Evolutionary conservation across 2,113 vertebrate species (phyloP).

Genomic region (Strigops habroptila): DNA sequence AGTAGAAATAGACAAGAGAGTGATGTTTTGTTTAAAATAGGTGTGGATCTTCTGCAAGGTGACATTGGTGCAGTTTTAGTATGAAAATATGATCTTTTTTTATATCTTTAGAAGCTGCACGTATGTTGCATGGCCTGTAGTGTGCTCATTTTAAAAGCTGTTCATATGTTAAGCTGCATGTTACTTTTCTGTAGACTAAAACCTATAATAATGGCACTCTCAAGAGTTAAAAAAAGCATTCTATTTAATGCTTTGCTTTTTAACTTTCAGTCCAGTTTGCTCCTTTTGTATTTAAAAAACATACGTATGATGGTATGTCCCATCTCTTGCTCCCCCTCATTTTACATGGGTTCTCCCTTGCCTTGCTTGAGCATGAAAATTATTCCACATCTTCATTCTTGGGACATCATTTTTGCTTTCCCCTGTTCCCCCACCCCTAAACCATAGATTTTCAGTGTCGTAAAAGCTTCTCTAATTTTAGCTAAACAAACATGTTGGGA

Average conservation of each 20-base stretch:
- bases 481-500: background rate
- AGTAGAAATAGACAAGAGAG: slow-evolving; percentile 4
- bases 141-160: slow-evolving; percentile 48
- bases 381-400: slow-evolving; percentile 39
- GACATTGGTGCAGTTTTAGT: slow-evolving; percentile 72
- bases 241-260: slow-evolving; percentile 29
- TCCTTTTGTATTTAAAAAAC: slow-evolving; percentile 27
- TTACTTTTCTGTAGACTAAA: slow-evolving; percentile 4
- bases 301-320: slow-evolving; percentile 47
- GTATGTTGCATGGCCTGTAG: slow-evolving; percentile 54
- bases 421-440: background rate
- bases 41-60: slow-evolving; percentile 67
- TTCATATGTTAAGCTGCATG: slow-evolving; percentile 16
- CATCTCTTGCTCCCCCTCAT: slow-evolving; percentile 42
- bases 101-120: slow-evolving; percentile 45
- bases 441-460: background rate
- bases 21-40: slow-evolving; percentile 37
- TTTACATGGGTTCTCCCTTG: slow-evolving; percentile 63
- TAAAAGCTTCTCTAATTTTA: background rate
- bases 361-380: slow-evolving; percentile 53
- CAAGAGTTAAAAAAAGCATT: slow-evolving; percentile 1
- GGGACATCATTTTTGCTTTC: slow-evolving; percentile 43
- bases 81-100: slow-evolving; percentile 65
- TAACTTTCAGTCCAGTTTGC: slow-evolving; percentile 15
- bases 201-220: background rate